Evolutionary conservation across 2,113 vertebrate species (phyloP).

Genomic region (Corvus hawaiiensis): DNA sequence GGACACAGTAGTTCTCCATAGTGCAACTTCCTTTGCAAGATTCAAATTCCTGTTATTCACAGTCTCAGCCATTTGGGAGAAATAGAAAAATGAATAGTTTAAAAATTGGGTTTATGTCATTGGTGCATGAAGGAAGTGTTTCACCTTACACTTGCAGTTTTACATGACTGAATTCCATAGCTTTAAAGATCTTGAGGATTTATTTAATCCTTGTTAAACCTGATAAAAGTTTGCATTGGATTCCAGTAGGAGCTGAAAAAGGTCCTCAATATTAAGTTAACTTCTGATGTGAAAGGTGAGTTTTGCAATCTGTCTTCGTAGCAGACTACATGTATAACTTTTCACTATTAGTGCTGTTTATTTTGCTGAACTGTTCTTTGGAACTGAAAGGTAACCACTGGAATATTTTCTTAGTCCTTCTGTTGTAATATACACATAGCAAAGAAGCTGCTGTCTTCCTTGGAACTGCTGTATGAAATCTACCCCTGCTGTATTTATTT

Average conservation of each 20-base stretch:
- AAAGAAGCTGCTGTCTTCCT: background rate
- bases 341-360: background rate
- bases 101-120: background rate
- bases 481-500: background rate
- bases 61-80: background rate
- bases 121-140: background rate
- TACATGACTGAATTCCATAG: background rate
- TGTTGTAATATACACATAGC: background rate
- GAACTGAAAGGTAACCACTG: background rate
- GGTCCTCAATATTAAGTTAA: background rate
- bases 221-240: background rate
- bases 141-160: background rate
- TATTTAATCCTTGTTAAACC: background rate
- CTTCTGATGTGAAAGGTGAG: background rate
- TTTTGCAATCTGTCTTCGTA: rapidly evolving
- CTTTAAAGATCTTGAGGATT: background rate
- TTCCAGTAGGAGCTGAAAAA: background rate
- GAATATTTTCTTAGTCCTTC: background rate
- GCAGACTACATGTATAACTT: background rate
- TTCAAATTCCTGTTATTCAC: background rate
- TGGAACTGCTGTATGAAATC: background rate
- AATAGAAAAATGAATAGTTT: background rate
- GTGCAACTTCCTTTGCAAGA: background rate
- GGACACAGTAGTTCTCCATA: background rate
- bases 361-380: background rate